Evolutionary conservation across 2,797 vertebrate genomes (phyloP).

Genomic region (Neomorphus geoffroyi): DNA sequence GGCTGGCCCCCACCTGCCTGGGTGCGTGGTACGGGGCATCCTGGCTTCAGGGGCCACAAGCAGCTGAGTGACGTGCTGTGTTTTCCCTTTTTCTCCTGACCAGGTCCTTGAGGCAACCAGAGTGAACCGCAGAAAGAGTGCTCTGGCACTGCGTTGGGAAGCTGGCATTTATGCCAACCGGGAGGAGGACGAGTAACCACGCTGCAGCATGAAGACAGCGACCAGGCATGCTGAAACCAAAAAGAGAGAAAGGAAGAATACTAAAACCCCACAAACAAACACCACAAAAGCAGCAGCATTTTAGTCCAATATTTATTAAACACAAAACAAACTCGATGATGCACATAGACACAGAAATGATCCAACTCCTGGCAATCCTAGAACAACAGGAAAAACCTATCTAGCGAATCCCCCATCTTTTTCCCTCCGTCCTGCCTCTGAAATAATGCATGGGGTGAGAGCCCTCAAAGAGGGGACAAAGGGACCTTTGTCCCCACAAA

Average conservation of each 20-base stretch:
- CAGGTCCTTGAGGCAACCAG: slow-evolving; percentile 97
- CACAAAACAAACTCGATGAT: slow-evolving; percentile 63
- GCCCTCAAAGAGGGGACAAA: neutral
- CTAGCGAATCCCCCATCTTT: slow-evolving; percentile 29
- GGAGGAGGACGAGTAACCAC: slow-evolving; percentile 77
- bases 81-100: neutral
- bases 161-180: slow-evolving; percentile 88
- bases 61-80: neutral
- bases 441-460: slow-evolving; percentile 1
- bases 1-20: neutral
- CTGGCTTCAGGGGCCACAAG: rapidly evolving
- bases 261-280: slow-evolving; percentile 32
- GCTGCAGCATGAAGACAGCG: slow-evolving; percentile 23
- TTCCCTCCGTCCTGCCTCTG: neutral
- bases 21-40: neutral
- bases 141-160: slow-evolving; percentile 90
- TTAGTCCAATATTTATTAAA: slow-evolving; percentile 80
- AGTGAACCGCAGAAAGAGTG: slow-evolving; percentile 94
- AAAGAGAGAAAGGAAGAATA: slow-evolving; percentile 28
- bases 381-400: slow-evolving; percentile 26
- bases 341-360: slow-evolving; percentile 65
- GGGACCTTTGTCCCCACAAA: neutral
- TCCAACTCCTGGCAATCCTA: slow-evolving; percentile 49
- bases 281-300: slow-evolving; percentile 62
- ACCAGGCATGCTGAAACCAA: slow-evolving; percentile 66